A percentile compares a stretch with the other conserved stretches of the same genome.
Evolutionary conservation across 2,888 invertebrate species (phyloP).

Genomic region (Eurytoma californica): DNA sequence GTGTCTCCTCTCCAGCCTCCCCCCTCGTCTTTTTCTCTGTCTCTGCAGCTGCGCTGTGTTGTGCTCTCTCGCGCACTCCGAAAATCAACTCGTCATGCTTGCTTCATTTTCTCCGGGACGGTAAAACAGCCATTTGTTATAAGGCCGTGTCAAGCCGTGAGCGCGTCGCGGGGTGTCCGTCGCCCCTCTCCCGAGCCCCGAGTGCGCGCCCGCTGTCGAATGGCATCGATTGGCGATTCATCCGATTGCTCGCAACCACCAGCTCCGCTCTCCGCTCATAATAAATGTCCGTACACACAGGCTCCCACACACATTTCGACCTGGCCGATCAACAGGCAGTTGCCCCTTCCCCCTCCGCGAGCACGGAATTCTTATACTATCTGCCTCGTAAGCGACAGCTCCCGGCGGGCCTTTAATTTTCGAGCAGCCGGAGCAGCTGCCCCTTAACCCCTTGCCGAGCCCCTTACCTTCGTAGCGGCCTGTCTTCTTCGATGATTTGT

Average conservation of each 20-base stretch:
- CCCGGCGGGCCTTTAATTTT: slow-evolving; percentile 5
- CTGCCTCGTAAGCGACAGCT: slow-evolving; percentile 17
- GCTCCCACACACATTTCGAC: slow-evolving; percentile 43
- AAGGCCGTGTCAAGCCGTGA: slow-evolving; percentile 67
- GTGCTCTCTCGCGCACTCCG: slow-evolving; percentile 61
- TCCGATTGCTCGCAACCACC: slow-evolving; percentile 63
- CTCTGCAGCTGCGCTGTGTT: slow-evolving; percentile 36
- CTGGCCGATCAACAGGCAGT: slow-evolving; percentile 29
- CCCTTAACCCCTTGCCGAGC: slow-evolving; percentile 26
- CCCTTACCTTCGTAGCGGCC: neutral
- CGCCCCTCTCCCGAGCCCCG: neutral
- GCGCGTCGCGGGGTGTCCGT: slow-evolving; percentile 52
- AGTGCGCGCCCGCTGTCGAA: slow-evolving; percentile 57
- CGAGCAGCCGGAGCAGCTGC: neutral
- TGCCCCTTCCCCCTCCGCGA: neutral
- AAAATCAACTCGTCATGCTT: slow-evolving; percentile 75
- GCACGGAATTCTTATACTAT: neutral
- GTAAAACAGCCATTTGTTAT: slow-evolving; percentile 75
- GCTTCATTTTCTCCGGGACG: slow-evolving; percentile 74
- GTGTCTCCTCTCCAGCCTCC: slow-evolving; percentile 57
- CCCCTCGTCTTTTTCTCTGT: slow-evolving; percentile 39
- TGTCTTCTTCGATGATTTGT: neutral
- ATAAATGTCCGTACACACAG: slow-evolving; percentile 63
- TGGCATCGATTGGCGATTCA: slow-evolving; percentile 74
- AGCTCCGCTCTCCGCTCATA: slow-evolving; percentile 62